Evolutionary conservation across 2,113 vertebrate species (phyloP).

Genomic region (Crotalus viridis): DNA sequence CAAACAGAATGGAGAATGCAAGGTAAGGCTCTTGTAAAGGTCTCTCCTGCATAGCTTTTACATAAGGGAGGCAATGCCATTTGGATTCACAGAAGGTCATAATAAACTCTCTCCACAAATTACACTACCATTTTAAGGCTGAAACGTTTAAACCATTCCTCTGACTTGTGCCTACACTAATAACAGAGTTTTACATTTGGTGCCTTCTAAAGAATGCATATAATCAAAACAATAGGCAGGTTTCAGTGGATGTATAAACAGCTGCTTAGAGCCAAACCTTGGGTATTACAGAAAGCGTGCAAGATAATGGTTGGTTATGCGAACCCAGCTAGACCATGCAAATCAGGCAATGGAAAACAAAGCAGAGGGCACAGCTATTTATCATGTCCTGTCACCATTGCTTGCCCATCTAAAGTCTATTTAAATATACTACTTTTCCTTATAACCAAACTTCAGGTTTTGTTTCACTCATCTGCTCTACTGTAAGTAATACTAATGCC

Average conservation of each 20-base stretch:
- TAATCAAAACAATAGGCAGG: background rate
- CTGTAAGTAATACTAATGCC: background rate
- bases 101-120: slow-evolving; percentile 41
- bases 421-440: slow-evolving; percentile 2
- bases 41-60: background rate
- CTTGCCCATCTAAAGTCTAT: slow-evolving; percentile 15
- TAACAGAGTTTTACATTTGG: background rate
- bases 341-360: slow-evolving; percentile 14
- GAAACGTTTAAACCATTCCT: background rate
- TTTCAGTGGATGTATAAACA: slow-evolving; percentile 34
- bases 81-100: slow-evolving; percentile 43
- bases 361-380: slow-evolving; percentile 32
- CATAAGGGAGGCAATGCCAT: slow-evolving; percentile 36
- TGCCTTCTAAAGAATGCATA: background rate
- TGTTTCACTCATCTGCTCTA: background rate
- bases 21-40: background rate
- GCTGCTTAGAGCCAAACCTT: slow-evolving; percentile 12
- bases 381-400: slow-evolving; percentile 34
- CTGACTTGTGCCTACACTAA: background rate
- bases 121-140: slow-evolving; percentile 6
- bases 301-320: slow-evolving; percentile 48
- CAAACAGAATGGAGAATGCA: background rate
- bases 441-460: background rate
- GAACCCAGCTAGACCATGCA: slow-evolving; percentile 40
- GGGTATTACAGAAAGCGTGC: slow-evolving; percentile 40